Conservation (phyloP, 2,797 vertebrate genomes). For the Buphagus erythrorhynchus region DNA sequence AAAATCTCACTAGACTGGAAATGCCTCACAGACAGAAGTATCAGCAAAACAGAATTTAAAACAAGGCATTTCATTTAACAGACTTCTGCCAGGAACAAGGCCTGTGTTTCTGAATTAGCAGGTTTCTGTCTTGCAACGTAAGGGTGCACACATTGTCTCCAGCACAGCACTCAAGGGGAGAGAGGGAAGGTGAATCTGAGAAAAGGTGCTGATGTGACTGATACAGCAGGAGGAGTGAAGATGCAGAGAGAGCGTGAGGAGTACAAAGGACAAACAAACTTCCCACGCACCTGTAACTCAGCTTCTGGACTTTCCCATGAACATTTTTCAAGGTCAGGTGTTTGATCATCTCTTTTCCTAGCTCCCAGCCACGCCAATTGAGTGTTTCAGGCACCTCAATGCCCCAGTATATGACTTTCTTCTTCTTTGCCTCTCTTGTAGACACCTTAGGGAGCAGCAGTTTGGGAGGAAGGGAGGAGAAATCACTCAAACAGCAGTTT, state of each 20-base stretch:
- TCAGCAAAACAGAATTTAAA: constrained; percentile 55
- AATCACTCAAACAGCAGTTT: not conserved
- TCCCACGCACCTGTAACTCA: constrained; percentile 84
- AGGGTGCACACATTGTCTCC: not conserved
- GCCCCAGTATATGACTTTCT: constrained; percentile 80
- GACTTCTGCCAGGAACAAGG: not conserved
- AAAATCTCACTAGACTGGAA: constrained; percentile 70
- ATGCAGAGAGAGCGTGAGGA: not conserved
- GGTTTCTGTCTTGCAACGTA: not conserved
- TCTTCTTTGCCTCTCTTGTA: constrained; percentile 15
- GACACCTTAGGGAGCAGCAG: not conserved
- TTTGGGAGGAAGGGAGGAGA: not conserved
- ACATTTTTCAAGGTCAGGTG: constrained; percentile 86
- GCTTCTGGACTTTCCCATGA: constrained; percentile 83
- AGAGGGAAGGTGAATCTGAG: not conserved
- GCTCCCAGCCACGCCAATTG: constrained; percentile 87
- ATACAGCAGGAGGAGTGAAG: not conserved
- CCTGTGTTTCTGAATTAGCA: constrained; percentile 3
- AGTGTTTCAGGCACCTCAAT: constrained; percentile 83
- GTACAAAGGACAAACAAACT: not conserved
- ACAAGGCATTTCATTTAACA: constrained; percentile 36
- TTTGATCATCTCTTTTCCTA: constrained; percentile 83
- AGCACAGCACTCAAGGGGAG: not conserved
- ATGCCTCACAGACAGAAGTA: constrained; percentile 66
- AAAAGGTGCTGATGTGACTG: not conserved